Conservation (phyloP, 2,888 invertebrate genomes). For the Maniola hyperantus region DNA sequence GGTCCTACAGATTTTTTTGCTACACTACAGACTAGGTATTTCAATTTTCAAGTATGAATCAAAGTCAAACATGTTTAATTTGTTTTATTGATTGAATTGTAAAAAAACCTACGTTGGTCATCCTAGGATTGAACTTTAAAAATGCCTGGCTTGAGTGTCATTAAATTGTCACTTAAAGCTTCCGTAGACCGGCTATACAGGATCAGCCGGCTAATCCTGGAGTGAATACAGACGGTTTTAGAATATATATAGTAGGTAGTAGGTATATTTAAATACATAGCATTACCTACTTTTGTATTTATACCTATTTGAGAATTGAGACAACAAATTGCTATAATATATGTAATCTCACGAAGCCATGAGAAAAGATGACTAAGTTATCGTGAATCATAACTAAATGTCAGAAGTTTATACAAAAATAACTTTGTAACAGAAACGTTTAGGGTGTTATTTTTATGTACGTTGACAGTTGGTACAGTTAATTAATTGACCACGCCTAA, state of each 20-base stretch:
- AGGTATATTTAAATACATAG: background rate
- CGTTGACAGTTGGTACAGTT: slow-evolving; percentile 25
- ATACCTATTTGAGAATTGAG: background rate
- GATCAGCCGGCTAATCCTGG: slow-evolving; percentile 20
- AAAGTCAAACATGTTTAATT: background rate
- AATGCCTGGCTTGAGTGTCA: background rate
- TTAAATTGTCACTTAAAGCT: slow-evolving; percentile 6
- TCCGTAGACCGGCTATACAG: slow-evolving; percentile 5
- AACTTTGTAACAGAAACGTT: slow-evolving; percentile 27
- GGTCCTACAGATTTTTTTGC: background rate
- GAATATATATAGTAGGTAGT: background rate
- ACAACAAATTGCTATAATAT: background rate
- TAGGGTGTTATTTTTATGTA: slow-evolving; percentile 25
- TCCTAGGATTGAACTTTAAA: background rate
- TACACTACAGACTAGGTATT: background rate
- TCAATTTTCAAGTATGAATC: background rate
- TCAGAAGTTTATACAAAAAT: slow-evolving; percentile 24
- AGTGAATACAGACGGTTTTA: slow-evolving; percentile 4
- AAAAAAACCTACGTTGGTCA: background rate
- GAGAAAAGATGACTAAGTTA: slow-evolving; percentile 31
- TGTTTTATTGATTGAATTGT: background rate
- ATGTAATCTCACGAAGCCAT: background rate
- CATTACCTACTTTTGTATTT: background rate
- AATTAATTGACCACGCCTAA: slow-evolving; percentile 45
- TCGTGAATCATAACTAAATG: slow-evolving; percentile 33